Evolutionary conservation across 2,113 vertebrate genomes (phyloP).

Genomic region (Tupaia tana): DNA sequence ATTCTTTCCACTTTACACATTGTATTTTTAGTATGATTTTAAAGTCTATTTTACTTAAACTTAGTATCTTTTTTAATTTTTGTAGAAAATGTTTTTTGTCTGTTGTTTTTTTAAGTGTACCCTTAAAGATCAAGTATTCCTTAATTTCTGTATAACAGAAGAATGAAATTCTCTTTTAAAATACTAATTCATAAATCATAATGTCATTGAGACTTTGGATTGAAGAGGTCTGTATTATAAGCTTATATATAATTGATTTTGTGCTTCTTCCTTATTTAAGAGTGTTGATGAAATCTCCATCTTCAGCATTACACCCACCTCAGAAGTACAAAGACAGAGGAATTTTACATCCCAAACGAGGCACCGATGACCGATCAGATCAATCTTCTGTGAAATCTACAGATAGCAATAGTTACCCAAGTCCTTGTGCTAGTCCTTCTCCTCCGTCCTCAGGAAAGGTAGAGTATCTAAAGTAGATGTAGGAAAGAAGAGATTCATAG

Average conservation of each 20-base stretch:
- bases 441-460: slow-evolving; percentile 89
- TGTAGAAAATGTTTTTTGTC: background rate
- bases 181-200: slow-evolving; percentile 1
- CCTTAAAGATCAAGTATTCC: background rate
- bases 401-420: slow-evolving; percentile 84
- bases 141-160: slow-evolving; percentile 26
- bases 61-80: background rate
- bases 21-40: slow-evolving; percentile 38
- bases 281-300: slow-evolving; percentile 81
- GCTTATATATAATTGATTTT: background rate
- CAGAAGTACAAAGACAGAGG: slow-evolving; percentile 86
- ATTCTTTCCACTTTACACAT: background rate
- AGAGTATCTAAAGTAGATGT: slow-evolving; percentile 29
- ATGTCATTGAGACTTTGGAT: background rate
- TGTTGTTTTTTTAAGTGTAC: background rate
- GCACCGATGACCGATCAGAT: slow-evolving; percentile 85
- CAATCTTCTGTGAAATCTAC: slow-evolving; percentile 86
- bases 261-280: slow-evolving; percentile 75
- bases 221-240: slow-evolving; percentile 60
- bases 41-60: background rate
- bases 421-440: slow-evolving; percentile 87
- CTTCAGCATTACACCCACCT: slow-evolving; percentile 79
- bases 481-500: background rate
- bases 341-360: slow-evolving; percentile 79
- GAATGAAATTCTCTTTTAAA: slow-evolving; percentile 38